Percentiles rank a stretch among this genome's conserved stretches.
Conservation (phyloP, 2,888 invertebrate genomes). For the Teleiodes luculella region DNA sequence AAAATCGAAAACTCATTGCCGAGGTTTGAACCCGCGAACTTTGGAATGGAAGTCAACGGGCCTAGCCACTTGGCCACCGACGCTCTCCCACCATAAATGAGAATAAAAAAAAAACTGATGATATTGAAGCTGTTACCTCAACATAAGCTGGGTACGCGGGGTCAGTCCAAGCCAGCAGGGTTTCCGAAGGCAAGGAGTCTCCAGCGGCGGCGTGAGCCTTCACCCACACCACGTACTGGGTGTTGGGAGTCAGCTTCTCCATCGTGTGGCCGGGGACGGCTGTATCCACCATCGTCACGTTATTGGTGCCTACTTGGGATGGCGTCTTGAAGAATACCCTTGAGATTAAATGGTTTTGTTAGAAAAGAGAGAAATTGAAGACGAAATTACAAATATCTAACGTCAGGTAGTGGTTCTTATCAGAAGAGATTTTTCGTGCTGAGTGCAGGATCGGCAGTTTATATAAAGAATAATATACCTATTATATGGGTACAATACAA, state of each 20-base stretch:
- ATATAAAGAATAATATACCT: background rate
- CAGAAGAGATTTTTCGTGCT: too few relatives aligned
- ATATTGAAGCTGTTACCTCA: conserved; percentile 81
- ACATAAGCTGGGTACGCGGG: conserved; percentile 92
- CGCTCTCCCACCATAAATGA: too few relatives aligned
- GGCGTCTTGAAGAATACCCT: conserved; percentile 85
- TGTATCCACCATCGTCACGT: conserved; percentile 80
- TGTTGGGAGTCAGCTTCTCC: conserved; percentile 86
- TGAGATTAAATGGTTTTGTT: too few relatives aligned
- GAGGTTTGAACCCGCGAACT: too few relatives aligned
- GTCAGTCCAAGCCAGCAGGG: conserved; percentile 91
- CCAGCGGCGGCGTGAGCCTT: conserved; percentile 83
- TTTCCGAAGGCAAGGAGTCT: conserved; percentile 88
- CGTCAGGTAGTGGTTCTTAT: too few relatives aligned
- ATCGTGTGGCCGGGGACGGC: conserved; percentile 85
- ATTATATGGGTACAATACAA: too few relatives aligned
- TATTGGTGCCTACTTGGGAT: conserved; percentile 72
- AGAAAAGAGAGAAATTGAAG: too few relatives aligned
- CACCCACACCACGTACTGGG: conserved; percentile 89
- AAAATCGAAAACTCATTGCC: too few relatives aligned
- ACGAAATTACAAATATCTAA: too few relatives aligned
- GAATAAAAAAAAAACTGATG: too few relatives aligned
- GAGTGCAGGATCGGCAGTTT: background rate
- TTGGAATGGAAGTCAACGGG: too few relatives aligned
- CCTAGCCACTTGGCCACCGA: too few relatives aligned